Percentiles rank a stretch among this genome's conserved stretches.
Evolutionary conservation across 23 tunicate genomes (phyloP).

Genomic region (Trididemnum clinides): DNA sequence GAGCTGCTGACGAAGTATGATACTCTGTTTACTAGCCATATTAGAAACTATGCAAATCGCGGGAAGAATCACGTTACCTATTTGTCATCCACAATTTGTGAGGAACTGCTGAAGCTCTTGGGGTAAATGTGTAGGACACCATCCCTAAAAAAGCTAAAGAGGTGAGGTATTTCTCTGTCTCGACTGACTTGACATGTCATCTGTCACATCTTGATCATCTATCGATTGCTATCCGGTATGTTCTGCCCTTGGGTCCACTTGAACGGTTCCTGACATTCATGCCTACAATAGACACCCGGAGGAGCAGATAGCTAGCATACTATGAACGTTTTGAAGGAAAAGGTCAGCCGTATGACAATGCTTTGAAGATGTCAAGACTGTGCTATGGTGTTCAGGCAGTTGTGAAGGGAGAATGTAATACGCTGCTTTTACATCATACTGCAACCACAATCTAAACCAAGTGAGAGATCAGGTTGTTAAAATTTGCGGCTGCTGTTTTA

Average conservation of each 20-base stretch:
- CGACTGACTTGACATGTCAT: slow-evolving; percentile 26
- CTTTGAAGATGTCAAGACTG: slow-evolving; percentile 14
- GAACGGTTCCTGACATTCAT: slow-evolving; percentile 32
- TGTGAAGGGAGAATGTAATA: background rate
- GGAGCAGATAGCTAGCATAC: background rate
- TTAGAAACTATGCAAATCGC: background rate
- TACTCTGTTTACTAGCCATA: slow-evolving; percentile 22
- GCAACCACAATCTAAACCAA: background rate
- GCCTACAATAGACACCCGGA: slow-evolving; percentile 18
- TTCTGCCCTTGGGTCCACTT: background rate
- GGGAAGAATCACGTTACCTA: slow-evolving; percentile 23
- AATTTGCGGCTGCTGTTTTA: no score
- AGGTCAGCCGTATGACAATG: slow-evolving; percentile 43
- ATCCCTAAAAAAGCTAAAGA: background rate
- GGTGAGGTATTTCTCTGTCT: slow-evolving; percentile 11
- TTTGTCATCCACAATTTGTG: slow-evolving; percentile 33
- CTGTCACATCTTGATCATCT: slow-evolving; percentile 27
- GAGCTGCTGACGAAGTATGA: slow-evolving; percentile 28
- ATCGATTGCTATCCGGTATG: slow-evolving; percentile 6
- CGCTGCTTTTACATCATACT: background rate
- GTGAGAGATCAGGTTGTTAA: no score
- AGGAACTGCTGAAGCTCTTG: slow-evolving; percentile 2
- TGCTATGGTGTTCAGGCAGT: background rate
- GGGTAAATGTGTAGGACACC: background rate
- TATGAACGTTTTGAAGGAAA: background rate